These are phyloP conservation scores for Caenorhabditis panamensis DNA, from an alignment of 2,888 invertebrate species.

Conservation along the genomic window DNA sequence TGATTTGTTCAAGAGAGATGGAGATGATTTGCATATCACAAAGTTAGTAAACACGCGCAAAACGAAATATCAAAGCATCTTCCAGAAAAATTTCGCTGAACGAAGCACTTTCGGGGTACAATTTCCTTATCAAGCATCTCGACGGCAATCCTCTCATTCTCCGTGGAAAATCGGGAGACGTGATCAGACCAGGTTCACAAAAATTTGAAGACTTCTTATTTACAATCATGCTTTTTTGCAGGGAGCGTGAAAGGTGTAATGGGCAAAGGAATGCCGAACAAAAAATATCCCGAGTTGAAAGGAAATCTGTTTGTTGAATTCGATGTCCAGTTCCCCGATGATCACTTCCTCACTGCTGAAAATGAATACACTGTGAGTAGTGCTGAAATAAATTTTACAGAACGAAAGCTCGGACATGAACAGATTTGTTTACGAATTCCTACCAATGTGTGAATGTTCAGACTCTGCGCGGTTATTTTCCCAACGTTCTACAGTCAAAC, in stretches of 20 bases:
- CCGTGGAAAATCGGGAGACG: slow-evolving; percentile 88
- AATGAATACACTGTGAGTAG: slow-evolving; percentile 69
- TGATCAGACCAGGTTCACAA: slow-evolving; percentile 87
- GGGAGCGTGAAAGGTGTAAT: slow-evolving; percentile 86
- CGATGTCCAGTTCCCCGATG: slow-evolving; percentile 90
- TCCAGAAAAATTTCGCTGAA: slow-evolving; percentile 86
- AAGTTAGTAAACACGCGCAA: slow-evolving; percentile 29
- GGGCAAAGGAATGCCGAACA: slow-evolving; percentile 91
- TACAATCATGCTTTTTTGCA: slow-evolving; percentile 62
- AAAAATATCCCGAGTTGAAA: slow-evolving; percentile 69
- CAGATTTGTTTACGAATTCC: too few relatives aligned
- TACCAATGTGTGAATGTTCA: too few relatives aligned
- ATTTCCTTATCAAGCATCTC: slow-evolving; percentile 90
- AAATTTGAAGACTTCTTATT: slow-evolving; percentile 81
- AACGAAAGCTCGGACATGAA: too few relatives aligned
- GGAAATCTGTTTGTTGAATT: slow-evolving; percentile 92
- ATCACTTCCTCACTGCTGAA: slow-evolving; percentile 86
- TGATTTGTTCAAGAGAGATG: slow-evolving; percentile 88
- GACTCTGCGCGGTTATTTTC: slow-evolving; percentile 87
- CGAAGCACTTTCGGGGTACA: slow-evolving; percentile 93
- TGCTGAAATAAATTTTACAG: slow-evolving; percentile 27
- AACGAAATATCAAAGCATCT: too few relatives aligned
- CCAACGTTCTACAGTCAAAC: slow-evolving; percentile 86
- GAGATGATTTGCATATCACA: slow-evolving; percentile 85
- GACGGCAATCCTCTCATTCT: slow-evolving; percentile 91